phyloP scores from a whole-genome alignment of 2,113 vertebrate genomes.

The Anseranas semipalmata region DNA sequence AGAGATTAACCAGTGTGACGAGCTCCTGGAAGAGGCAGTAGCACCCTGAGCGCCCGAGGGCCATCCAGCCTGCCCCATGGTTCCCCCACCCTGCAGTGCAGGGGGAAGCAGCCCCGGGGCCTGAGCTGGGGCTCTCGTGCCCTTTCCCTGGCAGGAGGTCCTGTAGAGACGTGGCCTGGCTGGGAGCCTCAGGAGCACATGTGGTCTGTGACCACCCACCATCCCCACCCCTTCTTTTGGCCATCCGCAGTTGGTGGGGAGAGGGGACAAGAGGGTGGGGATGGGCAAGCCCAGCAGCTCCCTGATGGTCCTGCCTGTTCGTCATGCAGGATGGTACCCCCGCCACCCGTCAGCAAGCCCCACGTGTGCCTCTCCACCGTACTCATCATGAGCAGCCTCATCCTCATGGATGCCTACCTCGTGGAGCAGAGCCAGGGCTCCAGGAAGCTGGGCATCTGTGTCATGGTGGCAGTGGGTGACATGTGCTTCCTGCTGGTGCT shows the following conservation, averaged over 20 bases:
- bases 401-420: slow-evolving; percentile 85
- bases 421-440: slow-evolving; percentile 86
- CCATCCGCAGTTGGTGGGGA: neutral
- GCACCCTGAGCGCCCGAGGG: neutral
- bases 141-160: neutral
- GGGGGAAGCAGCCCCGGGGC: too few species aligned
- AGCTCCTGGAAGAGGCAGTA: neutral
- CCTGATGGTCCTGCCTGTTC: neutral
- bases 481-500: slow-evolving; percentile 87
- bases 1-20: neutral
- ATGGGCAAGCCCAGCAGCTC: neutral
- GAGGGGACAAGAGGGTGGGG: neutral
- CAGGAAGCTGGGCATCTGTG: slow-evolving; percentile 70
- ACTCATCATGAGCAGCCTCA: slow-evolving; percentile 86
- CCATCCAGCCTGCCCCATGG: neutral
- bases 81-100: fast-evolving
- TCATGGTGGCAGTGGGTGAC: slow-evolving; percentile 81
- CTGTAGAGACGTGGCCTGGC: neutral
- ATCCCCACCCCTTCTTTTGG: neutral
- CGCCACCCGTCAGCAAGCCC: slow-evolving; percentile 74
- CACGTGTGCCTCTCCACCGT: slow-evolving; percentile 80
- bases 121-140: neutral
- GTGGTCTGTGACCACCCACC: fast-evolving
- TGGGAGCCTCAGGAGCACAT: too few species aligned
- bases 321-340: slow-evolving; percentile 56